These are phyloP conservation scores for Bucco capensis DNA, from an alignment of 2,113 vertebrate genomes.

Conservation along the genomic window DNA sequence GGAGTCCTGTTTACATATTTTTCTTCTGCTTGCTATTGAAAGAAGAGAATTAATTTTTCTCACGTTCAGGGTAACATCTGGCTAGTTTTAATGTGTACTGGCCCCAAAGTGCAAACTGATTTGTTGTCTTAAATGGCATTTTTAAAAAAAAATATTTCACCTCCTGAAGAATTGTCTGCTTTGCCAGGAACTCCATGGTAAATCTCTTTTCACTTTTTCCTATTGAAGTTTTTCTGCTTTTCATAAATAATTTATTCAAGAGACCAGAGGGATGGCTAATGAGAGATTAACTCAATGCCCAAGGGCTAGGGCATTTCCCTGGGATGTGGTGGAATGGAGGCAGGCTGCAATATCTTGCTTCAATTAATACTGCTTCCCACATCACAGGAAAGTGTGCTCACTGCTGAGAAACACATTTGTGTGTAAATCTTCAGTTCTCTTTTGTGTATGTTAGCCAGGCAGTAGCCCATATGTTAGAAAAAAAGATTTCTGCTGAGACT, in stretches of 20 bases:
- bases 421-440: slow-evolving; percentile 17
- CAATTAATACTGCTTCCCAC: slow-evolving; percentile 63
- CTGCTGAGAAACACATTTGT: slow-evolving; percentile 38
- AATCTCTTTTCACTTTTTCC: slow-evolving; percentile 58
- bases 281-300: slow-evolving; percentile 60
- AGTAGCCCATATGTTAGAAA: not conserved
- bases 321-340: slow-evolving; percentile 63
- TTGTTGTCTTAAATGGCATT: slow-evolving; percentile 10
- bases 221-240: slow-evolving; percentile 58
- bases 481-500: not conserved
- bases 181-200: slow-evolving; percentile 11
- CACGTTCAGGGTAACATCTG: not conserved
- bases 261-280: slow-evolving; percentile 58
- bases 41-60: not conserved
- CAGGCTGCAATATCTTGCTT: slow-evolving; percentile 54
- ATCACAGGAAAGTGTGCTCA: slow-evolving; percentile 41
- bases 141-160: not conserved
- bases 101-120: not conserved
- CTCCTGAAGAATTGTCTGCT: slow-evolving; percentile 18
- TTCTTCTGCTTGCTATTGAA: not conserved
- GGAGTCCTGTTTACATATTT: not conserved
- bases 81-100: not conserved
- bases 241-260: slow-evolving; percentile 64
- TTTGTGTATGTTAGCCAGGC: not conserved
- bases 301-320: slow-evolving; percentile 61